Percentiles rank a stretch among this genome's conserved stretches.
phyloP scores from a whole-genome alignment of 2,888 invertebrate species.

The Tenthredo amoena region DNA sequence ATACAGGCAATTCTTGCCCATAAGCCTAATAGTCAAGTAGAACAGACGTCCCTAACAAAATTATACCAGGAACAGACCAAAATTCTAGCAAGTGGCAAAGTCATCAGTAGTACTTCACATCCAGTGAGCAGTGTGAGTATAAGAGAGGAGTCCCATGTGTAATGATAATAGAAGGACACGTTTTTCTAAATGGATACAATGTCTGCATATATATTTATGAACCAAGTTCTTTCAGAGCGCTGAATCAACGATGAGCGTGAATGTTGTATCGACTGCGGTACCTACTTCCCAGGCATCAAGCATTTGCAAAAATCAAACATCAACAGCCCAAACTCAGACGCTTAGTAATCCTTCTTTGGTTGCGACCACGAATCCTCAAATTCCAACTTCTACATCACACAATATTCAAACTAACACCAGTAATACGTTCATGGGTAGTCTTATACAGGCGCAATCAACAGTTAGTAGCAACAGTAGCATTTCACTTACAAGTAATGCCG shows the following conservation, averaged over 20 bases:
- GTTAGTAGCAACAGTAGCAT: slow-evolving; percentile 63
- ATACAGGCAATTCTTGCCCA: slow-evolving; percentile 83
- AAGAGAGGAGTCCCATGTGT: background rate
- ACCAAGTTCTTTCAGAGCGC: slow-evolving; percentile 62
- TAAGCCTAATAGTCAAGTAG: slow-evolving; percentile 79
- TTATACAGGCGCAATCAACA: slow-evolving; percentile 58
- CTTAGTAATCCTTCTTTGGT: slow-evolving; percentile 45
- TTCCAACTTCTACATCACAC: slow-evolving; percentile 64
- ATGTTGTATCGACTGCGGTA: slow-evolving; percentile 67
- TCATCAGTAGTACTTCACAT: slow-evolving; percentile 77
- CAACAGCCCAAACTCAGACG: slow-evolving; percentile 75
- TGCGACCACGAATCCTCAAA: slow-evolving; percentile 60
- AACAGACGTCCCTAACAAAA: slow-evolving; percentile 81
- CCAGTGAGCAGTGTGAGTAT: slow-evolving; percentile 68
- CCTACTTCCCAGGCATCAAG: slow-evolving; percentile 67
- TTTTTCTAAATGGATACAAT: background rate
- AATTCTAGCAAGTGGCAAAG: slow-evolving; percentile 86
- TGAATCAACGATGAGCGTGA: slow-evolving; percentile 69
- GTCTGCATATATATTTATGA: slow-evolving; percentile 12
- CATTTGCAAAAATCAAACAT: slow-evolving; percentile 73
- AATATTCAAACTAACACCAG: slow-evolving; percentile 63
- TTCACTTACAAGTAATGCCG: background rate
- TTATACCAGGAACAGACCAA: slow-evolving; percentile 86
- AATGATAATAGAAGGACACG: too few species aligned
- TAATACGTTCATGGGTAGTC: slow-evolving; percentile 65